Base-by-base conservation (phyloP, 2,797 vertebrate genomes). In the Microhierax caerulescens region DNA sequence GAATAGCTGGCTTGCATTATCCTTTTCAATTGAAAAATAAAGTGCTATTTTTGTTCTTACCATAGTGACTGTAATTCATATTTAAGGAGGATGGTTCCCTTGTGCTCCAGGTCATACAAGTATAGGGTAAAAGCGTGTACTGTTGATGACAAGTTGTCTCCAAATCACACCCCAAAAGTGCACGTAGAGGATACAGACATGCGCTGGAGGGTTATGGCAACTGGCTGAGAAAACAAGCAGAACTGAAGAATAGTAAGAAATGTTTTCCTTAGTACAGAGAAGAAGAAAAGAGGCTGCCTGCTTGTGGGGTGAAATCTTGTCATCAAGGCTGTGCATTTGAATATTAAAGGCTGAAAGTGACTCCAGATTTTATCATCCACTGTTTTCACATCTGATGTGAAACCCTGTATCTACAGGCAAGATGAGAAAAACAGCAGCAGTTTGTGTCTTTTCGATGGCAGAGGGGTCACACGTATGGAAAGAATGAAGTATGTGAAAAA, bases 311-410 rank as follows among this genome's bases (percentile, higher is more conserved):
- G 73, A 65, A 80, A 16, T 63, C 86, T 74, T 13, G 28, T 61
- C 64, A 64, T 72, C 73, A 15, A 61, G 79, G 41, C 83, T 72
- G 36, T 23, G 20, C 53, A 17, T 68, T 87, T 74, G 41, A 77
- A 77, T 93, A 25, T 56, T 76, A 68, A 88, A 88, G 93, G 84
- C 91, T 94, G 78, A 53, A 68, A 91, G 74, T 48, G 56, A 91
- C 72, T 64, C 74, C 64, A 80, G 85, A 37, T 64, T 91, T 68
- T 84, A 54, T 96, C 72, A 57, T 72, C 68, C 72, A 81, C 82
- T 91, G 79, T 77, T 95, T 83, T 77, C 93, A 75, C 87, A 32
- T 70, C 87, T 78, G 79, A 77, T 90, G 85, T 82, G 86, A 76
- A 76, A 5, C 65, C 65, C 84, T 7, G 37, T 20, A 7, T 37